Evolutionary conservation across 2,888 invertebrate genomes (phyloP), one percentile per base, ranked within the genome.

Genomic region (Metacarcinus magister): DNA sequence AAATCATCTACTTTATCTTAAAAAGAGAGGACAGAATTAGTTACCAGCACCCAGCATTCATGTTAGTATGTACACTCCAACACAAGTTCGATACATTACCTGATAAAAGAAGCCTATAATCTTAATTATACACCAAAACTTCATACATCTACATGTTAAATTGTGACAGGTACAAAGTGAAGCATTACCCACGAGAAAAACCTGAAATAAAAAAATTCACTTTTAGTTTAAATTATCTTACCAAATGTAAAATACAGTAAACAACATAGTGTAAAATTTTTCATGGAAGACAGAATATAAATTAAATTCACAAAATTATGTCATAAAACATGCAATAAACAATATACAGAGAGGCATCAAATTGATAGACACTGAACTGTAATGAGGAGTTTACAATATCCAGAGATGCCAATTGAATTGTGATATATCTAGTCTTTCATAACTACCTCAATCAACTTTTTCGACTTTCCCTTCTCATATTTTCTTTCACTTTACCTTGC

Each of bases 161-260:
- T 8, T 67, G 92, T 67, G 39, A 67, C 46, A 23, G 46, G 95
- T 82, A 93, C 93, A 93, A 95, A 93, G 87, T 82, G 93, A 87
- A 93, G 93, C 60, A 95, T 95, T 95, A 95, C 95, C 95, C 95
- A 95, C 95, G 95, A 95, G 95, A 95, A 95, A 95, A 93, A 93
- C 95, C 95, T 95, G 93, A 95, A 95, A 95, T 43, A 60, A 54
- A 93, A 43, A 82, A 95, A 92, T 39, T 67, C 5, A 16, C 19
- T 39, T 93, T 82, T 82, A 82, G 75, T 82, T 28, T 60, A 32
- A 93, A 32, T 39, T 60, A 28, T 23, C 60, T 23, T 23, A 60
- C 4, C 19, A 23, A 60, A 23, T 60, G 16, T 4, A 60, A 3
- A 60, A 23, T 60, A 60, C 23, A 39, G 39, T 23, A 23, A 60